A percentile compares a stretch with the other conserved stretches of the same genome.
Evolutionary conservation across 2,113 vertebrate species (phyloP).

Genomic region (Gavialis gangeticus): DNA sequence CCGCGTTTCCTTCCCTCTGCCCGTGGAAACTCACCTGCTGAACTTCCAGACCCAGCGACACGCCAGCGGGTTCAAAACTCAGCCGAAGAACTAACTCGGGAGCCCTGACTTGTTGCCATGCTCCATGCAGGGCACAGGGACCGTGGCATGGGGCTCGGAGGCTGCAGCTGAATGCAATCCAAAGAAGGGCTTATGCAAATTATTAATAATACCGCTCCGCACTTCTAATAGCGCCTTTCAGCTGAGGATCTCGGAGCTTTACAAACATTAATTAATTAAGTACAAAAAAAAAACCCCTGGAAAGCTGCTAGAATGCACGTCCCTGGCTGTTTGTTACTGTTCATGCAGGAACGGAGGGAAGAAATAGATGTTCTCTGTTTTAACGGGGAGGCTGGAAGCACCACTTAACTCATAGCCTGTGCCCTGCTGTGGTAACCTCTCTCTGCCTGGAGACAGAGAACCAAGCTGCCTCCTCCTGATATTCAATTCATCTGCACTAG

Average conservation of each 20-base stretch:
- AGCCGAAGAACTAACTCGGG: background rate
- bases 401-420: too few relatives aligned
- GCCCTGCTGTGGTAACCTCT: background rate
- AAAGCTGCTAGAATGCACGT: background rate
- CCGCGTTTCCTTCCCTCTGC: background rate
- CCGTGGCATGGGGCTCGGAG: background rate
- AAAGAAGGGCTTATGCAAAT: background rate
- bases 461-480: background rate
- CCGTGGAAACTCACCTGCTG: background rate
- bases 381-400: background rate
- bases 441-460: too few relatives aligned
- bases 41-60: background rate
- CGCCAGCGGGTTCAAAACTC: background rate
- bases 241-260: background rate
- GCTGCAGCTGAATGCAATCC: background rate
- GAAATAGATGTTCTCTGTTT: background rate
- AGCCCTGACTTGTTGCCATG: background rate
- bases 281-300: background rate
- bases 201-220: background rate
- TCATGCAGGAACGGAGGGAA: background rate
- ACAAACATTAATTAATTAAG: constrained; percentile 20
- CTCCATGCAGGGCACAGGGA: background rate
- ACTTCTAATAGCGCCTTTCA: background rate
- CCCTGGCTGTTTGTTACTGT: background rate
- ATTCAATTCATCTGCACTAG: too few relatives aligned